Evolutionary conservation across 2,888 invertebrate genomes (phyloP).

Genomic region (Ommatoiulus sabulosus): DNA sequence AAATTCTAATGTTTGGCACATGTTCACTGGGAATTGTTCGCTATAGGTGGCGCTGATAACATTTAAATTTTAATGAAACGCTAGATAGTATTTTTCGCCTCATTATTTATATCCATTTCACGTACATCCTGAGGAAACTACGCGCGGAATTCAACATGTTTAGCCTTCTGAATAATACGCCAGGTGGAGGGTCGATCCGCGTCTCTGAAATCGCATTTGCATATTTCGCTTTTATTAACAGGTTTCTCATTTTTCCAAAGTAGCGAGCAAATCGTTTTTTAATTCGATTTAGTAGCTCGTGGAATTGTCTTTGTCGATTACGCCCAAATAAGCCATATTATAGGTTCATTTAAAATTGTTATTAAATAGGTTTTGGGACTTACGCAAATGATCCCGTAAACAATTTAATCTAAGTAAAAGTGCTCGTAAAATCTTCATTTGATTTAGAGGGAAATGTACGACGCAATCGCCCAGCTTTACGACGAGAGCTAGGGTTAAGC

Average conservation of each 20-base stretch:
- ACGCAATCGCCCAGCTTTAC: neutral
- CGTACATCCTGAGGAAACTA: too few relatives aligned
- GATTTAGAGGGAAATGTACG: neutral
- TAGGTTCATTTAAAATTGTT: neutral
- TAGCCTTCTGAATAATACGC: too few relatives aligned
- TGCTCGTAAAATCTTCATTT: constrained; percentile 1
- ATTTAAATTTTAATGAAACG: too few relatives aligned
- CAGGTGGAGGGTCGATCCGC: too few relatives aligned
- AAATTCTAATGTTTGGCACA: too few relatives aligned
- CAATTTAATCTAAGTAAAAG: neutral
- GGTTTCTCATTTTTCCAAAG: neutral
- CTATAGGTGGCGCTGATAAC: too few relatives aligned
- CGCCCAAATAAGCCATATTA: neutral
- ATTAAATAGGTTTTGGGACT: neutral
- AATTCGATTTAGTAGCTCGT: neutral
- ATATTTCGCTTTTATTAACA: neutral
- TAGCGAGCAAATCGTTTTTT: neutral
- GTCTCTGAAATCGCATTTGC: neutral
- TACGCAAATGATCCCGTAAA: neutral
- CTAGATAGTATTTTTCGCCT: too few relatives aligned
- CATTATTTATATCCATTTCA: too few relatives aligned
- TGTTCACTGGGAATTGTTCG: too few relatives aligned
- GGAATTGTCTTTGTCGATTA: neutral
- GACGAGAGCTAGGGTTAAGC: neutral
- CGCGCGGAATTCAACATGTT: too few relatives aligned